Evolutionary conservation across 2,888 invertebrate species (phyloP).

Genomic region (Habrosyne pyritoides): DNA sequence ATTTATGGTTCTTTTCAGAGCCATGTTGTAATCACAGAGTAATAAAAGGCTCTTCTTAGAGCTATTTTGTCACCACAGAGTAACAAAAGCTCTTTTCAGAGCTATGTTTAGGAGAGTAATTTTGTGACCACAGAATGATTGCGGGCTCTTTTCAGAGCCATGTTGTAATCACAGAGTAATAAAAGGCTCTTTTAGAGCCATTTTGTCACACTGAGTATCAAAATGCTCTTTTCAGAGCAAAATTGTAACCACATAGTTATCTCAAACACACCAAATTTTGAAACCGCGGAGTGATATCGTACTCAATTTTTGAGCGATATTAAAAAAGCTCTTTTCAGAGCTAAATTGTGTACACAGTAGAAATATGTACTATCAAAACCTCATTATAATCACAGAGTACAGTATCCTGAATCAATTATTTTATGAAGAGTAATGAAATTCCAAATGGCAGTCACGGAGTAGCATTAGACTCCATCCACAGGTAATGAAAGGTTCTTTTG

Average conservation of each 20-base stretch:
- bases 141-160: slow-evolving; percentile 9
- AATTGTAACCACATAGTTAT: slow-evolving; percentile 10
- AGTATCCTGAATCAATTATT: no score
- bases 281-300: slow-evolving; percentile 5
- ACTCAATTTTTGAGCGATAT: no score
- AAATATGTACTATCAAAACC: slow-evolving; percentile 16
- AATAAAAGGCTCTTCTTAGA: slow-evolving; percentile 7
- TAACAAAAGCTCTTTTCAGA: slow-evolving; percentile 11
- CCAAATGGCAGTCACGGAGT: no score
- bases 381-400: slow-evolving; percentile 12
- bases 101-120: slow-evolving; percentile 11
- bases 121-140: background rate
- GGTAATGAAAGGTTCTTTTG: slow-evolving; percentile 10
- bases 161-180: slow-evolving; percentile 8
- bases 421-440: no score
- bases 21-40: slow-evolving; percentile 13
- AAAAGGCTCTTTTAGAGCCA: slow-evolving; percentile 13
- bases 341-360: no score
- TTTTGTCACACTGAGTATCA: background rate
- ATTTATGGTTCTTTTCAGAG: no score
- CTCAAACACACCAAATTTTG: slow-evolving; percentile 7
- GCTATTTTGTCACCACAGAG: slow-evolving; percentile 8
- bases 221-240: slow-evolving; percentile 13
- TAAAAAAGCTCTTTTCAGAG: slow-evolving; percentile 15
- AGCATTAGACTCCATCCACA: slow-evolving; percentile 6